A percentile compares a stretch with the other conserved stretches of the same genome.
Conservation (phyloP, 2,797 vertebrate genomes). For the Centroberyx gerrardi region DNA sequence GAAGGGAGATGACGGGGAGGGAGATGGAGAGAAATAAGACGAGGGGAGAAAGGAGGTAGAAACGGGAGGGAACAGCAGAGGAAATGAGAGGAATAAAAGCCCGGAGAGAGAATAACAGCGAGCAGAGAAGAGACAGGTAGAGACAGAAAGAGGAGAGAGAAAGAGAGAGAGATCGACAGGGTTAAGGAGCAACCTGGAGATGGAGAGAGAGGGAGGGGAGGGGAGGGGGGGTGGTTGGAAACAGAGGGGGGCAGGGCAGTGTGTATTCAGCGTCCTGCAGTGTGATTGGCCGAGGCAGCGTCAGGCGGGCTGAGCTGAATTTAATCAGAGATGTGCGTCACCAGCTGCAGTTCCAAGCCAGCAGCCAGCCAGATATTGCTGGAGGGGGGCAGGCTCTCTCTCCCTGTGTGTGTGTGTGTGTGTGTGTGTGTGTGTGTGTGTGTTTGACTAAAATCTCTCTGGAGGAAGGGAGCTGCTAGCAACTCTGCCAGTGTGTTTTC, state of each 20-base stretch:
- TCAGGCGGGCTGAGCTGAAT: constrained; percentile 82
- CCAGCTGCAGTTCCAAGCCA: constrained; percentile 86
- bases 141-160: constrained; percentile 55
- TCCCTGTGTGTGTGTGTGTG: neutral
- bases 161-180: constrained; percentile 53
- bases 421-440: constrained; percentile 1
- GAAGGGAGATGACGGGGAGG: constrained; percentile 44
- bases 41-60: neutral
- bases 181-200: constrained; percentile 33
- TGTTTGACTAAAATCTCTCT: constrained; percentile 38
- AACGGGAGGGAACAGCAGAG: constrained; percentile 11
- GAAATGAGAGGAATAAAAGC: constrained; percentile 43
- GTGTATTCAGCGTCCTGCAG: constrained; percentile 42
- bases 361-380: constrained; percentile 74
- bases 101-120: constrained; percentile 27
- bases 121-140: constrained; percentile 22
- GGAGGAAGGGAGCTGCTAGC: neutral
- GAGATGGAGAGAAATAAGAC: constrained; percentile 37
- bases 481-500: constrained; percentile 6
- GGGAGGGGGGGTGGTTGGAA: constrained; percentile 20
- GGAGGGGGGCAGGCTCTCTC: constrained; percentile 28
- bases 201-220: constrained; percentile 30
- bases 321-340: constrained; percentile 90
- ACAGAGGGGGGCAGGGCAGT: constrained; percentile 46
- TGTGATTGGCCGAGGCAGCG: constrained; percentile 76